A percentile compares a stretch with the other conserved stretches of the same genome.
These are phyloP conservation scores for Pangasius sanitwongsei DNA, from an alignment of 2,797 vertebrate species.

Conservation along the genomic window DNA sequence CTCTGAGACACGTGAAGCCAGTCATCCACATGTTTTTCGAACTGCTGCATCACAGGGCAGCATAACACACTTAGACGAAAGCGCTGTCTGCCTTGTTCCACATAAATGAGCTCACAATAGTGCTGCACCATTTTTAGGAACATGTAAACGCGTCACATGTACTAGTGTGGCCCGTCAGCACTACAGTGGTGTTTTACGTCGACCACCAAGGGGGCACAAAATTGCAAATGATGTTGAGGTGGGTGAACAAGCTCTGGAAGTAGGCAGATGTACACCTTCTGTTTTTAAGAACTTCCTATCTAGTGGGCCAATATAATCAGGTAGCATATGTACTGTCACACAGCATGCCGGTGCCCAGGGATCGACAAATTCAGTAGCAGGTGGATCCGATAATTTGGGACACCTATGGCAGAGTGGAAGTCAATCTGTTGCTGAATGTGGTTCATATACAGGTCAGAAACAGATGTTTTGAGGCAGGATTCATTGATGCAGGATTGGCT, in stretches of 20 bases:
- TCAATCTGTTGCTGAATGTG: background rate
- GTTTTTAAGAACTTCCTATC: background rate
- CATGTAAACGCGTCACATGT: background rate
- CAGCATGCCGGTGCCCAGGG: background rate
- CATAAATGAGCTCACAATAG: background rate
- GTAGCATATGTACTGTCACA: background rate
- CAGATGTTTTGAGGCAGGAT: background rate
- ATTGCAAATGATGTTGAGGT: background rate
- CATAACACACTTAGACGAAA: background rate
- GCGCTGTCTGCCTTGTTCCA: no score
- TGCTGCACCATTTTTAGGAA: background rate
- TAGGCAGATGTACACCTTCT: background rate
- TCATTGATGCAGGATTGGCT: background rate
- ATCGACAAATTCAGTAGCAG: conserved; percentile 3
- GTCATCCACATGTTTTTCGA: background rate
- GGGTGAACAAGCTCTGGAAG: background rate
- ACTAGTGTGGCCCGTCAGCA: background rate
- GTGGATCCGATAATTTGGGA: background rate
- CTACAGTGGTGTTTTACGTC: background rate
- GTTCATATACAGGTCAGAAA: background rate
- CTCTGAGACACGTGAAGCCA: background rate
- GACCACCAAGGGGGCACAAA: background rate
- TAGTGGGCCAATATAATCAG: background rate
- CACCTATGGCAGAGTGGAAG: background rate
- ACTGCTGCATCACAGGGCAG: background rate